These are phyloP conservation scores for Drusus annulatus DNA, from an alignment of 1,140 invertebrate genomes.

Conservation along the genomic window DNA sequence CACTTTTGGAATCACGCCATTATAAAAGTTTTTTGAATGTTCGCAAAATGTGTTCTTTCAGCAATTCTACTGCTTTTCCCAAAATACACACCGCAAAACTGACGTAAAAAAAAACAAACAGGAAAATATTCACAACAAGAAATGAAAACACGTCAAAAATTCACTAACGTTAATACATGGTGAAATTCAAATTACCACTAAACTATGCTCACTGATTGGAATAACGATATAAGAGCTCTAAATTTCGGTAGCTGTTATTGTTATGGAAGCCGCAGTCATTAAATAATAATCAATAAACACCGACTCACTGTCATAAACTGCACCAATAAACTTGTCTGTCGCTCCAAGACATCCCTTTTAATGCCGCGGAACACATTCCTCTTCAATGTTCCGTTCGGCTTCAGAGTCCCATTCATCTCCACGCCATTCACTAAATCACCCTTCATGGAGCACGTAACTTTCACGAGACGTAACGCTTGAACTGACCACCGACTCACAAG, in stretches of 20 bases:
- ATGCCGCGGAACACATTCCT: constrained; percentile 80
- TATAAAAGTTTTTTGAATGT: not conserved
- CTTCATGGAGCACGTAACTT: constrained; percentile 20
- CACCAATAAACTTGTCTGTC: constrained; percentile 78
- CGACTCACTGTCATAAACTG: constrained; percentile 84
- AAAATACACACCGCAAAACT: constrained; percentile 8
- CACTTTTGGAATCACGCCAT: constrained; percentile 9
- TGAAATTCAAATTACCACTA: too few species aligned
- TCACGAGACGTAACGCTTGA: not conserved
- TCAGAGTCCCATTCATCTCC: too few species aligned
- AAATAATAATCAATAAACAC: constrained; percentile 8
- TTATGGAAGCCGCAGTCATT: too few species aligned
- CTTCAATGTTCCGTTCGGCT: constrained; percentile 48
- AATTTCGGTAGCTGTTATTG: too few species aligned
- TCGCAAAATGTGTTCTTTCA: constrained; percentile 1
- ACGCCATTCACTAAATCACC: constrained; percentile 10
- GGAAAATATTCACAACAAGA: not conserved
- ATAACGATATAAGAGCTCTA: too few species aligned
- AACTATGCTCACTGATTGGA: too few species aligned
- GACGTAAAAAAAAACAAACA: too few species aligned
- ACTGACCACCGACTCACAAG: not conserved
- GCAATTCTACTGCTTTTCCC: not conserved
- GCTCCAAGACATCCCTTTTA: constrained; percentile 81
- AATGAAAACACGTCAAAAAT: too few species aligned
- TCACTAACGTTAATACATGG: too few species aligned